These are phyloP conservation scores for Quiscalus mexicanus DNA, from an alignment of 2,113 vertebrate genomes.

Conservation along the genomic window DNA sequence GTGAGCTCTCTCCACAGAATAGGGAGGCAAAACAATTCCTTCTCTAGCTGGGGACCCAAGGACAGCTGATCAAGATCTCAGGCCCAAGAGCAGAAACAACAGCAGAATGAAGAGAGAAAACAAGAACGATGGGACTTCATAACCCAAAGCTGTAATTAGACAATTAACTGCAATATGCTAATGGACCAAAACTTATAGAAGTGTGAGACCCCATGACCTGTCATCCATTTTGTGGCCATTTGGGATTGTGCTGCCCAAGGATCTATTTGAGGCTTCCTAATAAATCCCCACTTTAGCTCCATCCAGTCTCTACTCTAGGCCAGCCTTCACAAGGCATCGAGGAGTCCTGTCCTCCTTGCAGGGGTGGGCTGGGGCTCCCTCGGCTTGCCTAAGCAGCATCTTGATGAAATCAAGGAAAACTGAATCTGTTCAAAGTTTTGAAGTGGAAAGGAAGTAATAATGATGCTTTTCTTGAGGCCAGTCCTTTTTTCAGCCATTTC, in stretches of 20 bases:
- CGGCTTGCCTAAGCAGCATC: not conserved
- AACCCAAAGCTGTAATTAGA: not conserved
- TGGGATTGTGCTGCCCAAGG: not conserved
- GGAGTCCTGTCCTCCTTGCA: not conserved
- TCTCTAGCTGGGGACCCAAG: not conserved
- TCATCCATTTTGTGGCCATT: not conserved
- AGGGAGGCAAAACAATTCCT: not conserved
- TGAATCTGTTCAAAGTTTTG: not conserved
- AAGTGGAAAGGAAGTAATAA: not conserved
- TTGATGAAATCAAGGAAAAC: constrained; percentile 6
- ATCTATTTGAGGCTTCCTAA: not conserved
- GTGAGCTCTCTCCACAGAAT: not conserved
- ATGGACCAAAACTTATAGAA: not conserved
- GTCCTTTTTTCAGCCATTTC: not conserved
- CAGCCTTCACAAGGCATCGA: not conserved
- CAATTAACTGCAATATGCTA: not conserved
- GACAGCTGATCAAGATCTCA: not conserved
- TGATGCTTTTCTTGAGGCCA: not conserved
- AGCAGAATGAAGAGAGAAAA: no score
- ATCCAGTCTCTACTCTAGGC: not conserved
- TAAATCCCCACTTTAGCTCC: not conserved
- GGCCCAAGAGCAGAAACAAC: not conserved
- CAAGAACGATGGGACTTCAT: not conserved
- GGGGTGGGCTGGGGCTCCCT: not conserved
- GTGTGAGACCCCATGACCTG: not conserved